Percentiles rank a stretch among this genome's conserved stretches.
Evolutionary conservation across 2,113 vertebrate genomes (phyloP).

Genomic region (Nothoprocta perdicaria): DNA sequence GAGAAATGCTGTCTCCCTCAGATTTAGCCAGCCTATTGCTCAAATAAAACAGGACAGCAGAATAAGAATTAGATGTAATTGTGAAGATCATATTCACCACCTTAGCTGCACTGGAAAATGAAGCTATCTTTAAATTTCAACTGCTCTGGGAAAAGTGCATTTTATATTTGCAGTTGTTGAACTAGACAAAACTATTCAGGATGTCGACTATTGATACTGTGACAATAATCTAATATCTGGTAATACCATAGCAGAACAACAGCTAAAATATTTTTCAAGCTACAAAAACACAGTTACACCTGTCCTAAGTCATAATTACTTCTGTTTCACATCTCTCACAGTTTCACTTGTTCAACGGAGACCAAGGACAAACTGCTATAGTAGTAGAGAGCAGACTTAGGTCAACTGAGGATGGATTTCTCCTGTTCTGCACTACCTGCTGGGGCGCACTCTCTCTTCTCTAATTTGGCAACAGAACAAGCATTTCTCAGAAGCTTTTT

Average conservation of each 20-base stretch:
- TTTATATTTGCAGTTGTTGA: neutral
- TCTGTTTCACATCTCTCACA: neutral
- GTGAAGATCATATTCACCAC: neutral
- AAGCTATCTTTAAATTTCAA: neutral
- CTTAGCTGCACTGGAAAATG: neutral
- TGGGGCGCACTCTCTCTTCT: neutral
- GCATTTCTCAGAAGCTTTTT: neutral
- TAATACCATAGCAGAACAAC: neutral
- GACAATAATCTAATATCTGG: neutral
- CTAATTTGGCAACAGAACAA: neutral
- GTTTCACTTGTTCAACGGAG: neutral
- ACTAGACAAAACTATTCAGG: neutral
- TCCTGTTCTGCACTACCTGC: neutral
- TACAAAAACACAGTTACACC: neutral
- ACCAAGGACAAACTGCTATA: neutral
- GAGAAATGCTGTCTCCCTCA: neutral
- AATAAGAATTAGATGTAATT: neutral
- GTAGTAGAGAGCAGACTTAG: neutral
- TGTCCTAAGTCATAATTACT: neutral
- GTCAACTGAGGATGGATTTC: neutral
- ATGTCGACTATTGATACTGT: neutral
- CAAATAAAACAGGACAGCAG: neutral
- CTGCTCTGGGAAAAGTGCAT: neutral
- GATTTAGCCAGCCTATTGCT: neutral
- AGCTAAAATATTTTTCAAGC: neutral